Evolutionary conservation across 2,113 vertebrate genomes (phyloP), one percentile per base, ranked within the genome.

Genomic region (Montifringilla adamsi): DNA sequence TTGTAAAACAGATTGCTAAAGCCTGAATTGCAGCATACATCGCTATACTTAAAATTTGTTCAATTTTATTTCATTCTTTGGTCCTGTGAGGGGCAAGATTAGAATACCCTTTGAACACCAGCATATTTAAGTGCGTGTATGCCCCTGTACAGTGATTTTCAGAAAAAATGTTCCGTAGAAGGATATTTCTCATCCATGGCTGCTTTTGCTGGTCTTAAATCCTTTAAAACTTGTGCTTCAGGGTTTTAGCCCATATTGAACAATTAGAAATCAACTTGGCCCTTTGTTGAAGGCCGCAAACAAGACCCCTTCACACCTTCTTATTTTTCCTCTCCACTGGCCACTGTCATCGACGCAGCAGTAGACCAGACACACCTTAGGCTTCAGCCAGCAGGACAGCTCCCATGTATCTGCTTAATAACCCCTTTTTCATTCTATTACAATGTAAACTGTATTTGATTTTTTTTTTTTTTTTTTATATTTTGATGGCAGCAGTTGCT

Each of bases 401-500:
- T 88, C 49, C 60, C 52, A 5, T 1, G 22, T 52, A 22, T 84
- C 75, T 81, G 21, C 64, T 84, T 81, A 79, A 84, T 53, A 93
- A 88, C 35, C 59, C 28, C 13, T 78, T 95, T 93, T 85, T 86
- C 21, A 15, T 77, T 75, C 46, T 50, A 80, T 78, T 91, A 52
- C 50, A 39, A 8, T 20, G 20, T 72, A 89, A 95, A 94, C 41
- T 62, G 5, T 43, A 52, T 74, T 91, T 94, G 15, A 41, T 41
- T 41, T 41, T 41, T 41, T 41, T 41, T 41, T 41, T 41, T 41
- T 41, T 41, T 41, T 39, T 39, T 39, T 11, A 41, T 92, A 69
- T 84, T 96, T 90, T 62, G 72, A 73, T 3, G 33, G 58, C 58
- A 89, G 78, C 60, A 93, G 73, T 75, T 93, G 89, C 60, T 85